Evolutionary conservation across 2,888 invertebrate genomes (phyloP).

Genomic region (Hoplodrina blanda): DNA sequence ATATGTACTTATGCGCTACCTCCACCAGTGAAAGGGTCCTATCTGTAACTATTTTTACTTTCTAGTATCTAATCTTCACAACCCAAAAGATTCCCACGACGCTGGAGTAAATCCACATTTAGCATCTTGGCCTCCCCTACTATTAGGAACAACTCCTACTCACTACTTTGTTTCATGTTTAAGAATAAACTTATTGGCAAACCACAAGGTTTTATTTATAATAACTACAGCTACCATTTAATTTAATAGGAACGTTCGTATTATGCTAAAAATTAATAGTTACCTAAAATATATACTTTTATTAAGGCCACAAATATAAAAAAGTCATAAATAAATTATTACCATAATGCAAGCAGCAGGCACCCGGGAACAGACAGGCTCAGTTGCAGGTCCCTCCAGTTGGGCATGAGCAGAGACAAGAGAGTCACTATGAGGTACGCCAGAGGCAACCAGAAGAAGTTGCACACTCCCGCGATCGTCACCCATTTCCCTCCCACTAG

Average conservation of each 20-base stretch:
- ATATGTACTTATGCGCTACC: no score
- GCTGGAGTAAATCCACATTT: no score
- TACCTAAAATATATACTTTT: background rate
- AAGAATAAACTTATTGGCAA: conserved; percentile 20
- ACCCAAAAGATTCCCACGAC: no score
- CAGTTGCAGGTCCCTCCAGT: conserved; percentile 94
- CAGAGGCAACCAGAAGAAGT: conserved; percentile 94
- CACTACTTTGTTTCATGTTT: conserved; percentile 16
- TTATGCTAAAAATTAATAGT: background rate
- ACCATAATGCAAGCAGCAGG: conserved; percentile 92
- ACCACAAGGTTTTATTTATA: conserved; percentile 18
- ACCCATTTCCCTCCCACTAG: conserved; percentile 95
- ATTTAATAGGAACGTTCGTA: background rate
- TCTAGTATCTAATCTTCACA: no score
- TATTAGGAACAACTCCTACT: background rate
- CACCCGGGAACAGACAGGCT: conserved; percentile 94
- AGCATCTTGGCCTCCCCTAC: no score
- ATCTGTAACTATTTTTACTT: no score
- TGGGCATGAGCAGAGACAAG: conserved; percentile 92
- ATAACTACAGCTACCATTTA: conserved; percentile 1
- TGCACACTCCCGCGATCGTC: conserved; percentile 95
- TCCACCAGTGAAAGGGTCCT: no score
- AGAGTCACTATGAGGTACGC: conserved; percentile 94
- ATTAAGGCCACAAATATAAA: background rate
- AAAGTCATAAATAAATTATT: conserved; percentile 61